These are phyloP conservation scores for Scartelaos histophorus DNA, from an alignment of 2,113 vertebrate genomes.

Conservation along the genomic window DNA sequence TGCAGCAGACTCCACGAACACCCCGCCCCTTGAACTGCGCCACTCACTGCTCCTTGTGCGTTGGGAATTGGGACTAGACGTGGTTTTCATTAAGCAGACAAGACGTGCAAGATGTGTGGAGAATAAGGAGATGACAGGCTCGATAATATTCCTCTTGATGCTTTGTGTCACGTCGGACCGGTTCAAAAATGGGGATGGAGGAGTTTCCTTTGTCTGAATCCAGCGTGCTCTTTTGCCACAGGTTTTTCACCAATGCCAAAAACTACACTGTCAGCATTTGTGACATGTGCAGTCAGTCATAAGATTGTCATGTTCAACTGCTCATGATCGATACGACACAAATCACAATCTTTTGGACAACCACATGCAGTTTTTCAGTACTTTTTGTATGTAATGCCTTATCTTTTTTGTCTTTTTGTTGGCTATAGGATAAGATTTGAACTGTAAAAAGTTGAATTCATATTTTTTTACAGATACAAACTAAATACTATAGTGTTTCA, in stretches of 20 bases:
- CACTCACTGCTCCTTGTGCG: slow-evolving; percentile 41
- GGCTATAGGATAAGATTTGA: no score
- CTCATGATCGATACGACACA: slow-evolving; percentile 6
- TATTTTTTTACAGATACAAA: no score
- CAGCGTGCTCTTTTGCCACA: slow-evolving; percentile 15
- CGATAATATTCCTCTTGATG: not conserved
- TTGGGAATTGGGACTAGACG: slow-evolving; percentile 40
- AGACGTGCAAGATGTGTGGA: not conserved
- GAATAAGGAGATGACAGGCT: not conserved
- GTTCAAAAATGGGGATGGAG: slow-evolving; percentile 9
- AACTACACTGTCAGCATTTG: slow-evolving; percentile 56
- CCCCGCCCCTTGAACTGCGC: slow-evolving; percentile 35
- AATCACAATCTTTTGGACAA: no score
- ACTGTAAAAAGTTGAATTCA: no score
- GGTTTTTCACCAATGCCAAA: slow-evolving; percentile 50
- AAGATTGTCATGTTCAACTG: slow-evolving; percentile 1
- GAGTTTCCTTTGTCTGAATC: slow-evolving; percentile 60
- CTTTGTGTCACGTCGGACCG: slow-evolving; percentile 1
- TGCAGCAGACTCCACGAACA: slow-evolving; percentile 51
- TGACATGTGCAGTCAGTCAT: slow-evolving; percentile 9
- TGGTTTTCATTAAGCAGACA: slow-evolving; percentile 15
- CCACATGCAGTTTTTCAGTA: not conserved
- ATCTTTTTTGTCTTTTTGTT: not conserved
- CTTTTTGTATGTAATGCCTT: not conserved
- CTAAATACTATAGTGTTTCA: no score